Evolutionary conservation across 2,797 vertebrate genomes (phyloP), one percentile per base, ranked within the genome.

Genomic region (Cottoperca gobio): DNA sequence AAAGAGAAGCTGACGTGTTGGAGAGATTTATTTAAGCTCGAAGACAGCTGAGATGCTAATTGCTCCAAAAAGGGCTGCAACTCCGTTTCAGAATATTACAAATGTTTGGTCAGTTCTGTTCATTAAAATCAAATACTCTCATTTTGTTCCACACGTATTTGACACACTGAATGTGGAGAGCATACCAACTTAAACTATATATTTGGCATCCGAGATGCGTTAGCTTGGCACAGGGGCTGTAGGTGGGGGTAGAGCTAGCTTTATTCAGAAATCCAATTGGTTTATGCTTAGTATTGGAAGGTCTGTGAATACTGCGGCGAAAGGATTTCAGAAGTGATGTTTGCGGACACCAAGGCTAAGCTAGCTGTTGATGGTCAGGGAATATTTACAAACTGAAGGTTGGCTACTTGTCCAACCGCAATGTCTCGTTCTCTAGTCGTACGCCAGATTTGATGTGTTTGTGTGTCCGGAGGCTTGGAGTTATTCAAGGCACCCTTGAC

Each of bases 41-140:
- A 39, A 52, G 67, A 65, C 43, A 45, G 53, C 10, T 19, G 13
- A 21, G 31, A 58, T 21, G 31, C 23, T 54, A 54, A 54, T 55
- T 61, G 49, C 24, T 43, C 23, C 48, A 23, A 68, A 35, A 54
- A 31, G 17, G 31, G 13, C 13, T 17, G 21, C 2, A 6, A 24
- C 17, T 57, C n/a, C 12, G 16, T 43, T 66, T 53, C 28, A 46
- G 21, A 66, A 53, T 39, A 49, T 46, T 37, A 39, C 16, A 48
- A 17, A 21, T 54, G 49, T 54, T 61, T 61, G 12, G 31, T 68
- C 19, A 16, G 16, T 35, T n/a, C 42, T 48, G 19, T 57, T 57
- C 49, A 45, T 62, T 53, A 35, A 54, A 62, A 57, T 73, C 19
- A 40, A 64, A 57, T 48, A 33, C 48, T 17, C 6, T 21, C 21